A percentile compares a stretch with the other conserved stretches of the same genome.
Conservation (phyloP, 2,113 vertebrate genomes). For the Entomyzon cyanotis region DNA sequence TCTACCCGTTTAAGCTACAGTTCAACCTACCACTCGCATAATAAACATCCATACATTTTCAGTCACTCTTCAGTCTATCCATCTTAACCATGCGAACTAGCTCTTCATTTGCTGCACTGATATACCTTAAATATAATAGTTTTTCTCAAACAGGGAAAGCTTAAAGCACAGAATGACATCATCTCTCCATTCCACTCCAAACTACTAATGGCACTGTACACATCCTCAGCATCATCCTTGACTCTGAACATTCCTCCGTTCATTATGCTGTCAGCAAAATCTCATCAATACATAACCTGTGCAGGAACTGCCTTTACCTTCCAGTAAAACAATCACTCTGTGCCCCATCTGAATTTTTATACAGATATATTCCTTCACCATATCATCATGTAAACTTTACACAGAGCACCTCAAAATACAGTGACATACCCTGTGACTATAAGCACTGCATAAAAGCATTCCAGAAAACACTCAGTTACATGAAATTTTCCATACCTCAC, state of each 20-base stretch:
- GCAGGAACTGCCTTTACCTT: neutral
- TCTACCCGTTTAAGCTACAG: neutral
- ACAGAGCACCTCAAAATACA: neutral
- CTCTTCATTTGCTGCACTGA: neutral
- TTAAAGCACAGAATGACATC: neutral
- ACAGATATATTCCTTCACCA: neutral
- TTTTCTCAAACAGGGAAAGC: neutral
- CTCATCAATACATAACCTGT: neutral
- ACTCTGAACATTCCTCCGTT: neutral
- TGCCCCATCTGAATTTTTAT: neutral
- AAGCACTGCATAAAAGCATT: neutral
- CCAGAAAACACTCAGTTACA: neutral
- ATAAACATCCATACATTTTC: neutral
- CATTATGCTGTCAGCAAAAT: neutral
- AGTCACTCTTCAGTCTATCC: neutral
- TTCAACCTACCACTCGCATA: neutral
- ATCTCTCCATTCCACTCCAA: neutral
- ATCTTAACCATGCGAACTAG: neutral
- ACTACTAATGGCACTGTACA: neutral
- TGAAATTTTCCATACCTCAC: accelerated
- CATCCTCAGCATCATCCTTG: neutral
- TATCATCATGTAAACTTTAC: neutral
- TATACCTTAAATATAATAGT: neutral
- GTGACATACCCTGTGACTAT: neutral
- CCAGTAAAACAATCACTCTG: neutral